A percentile compares a stretch with the other conserved stretches of the same genome.
Conservation (phyloP, 2,113 vertebrate genomes). For the Pangasianodon hypophthalmus region DNA sequence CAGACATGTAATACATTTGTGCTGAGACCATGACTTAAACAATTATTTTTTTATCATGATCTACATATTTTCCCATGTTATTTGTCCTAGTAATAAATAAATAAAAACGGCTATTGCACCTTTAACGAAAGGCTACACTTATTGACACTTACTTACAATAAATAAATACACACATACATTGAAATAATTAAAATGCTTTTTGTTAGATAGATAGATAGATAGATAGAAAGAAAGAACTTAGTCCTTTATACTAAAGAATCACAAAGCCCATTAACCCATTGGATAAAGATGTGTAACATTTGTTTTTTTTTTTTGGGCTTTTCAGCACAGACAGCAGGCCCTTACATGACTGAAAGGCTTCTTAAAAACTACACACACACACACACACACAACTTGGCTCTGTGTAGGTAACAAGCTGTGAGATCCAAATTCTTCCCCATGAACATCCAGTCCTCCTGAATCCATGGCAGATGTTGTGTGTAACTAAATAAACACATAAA, state of each 20-base stretch:
- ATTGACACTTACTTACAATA: not conserved
- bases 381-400: slow-evolving; percentile 15
- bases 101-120: not conserved
- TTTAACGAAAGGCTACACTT: not conserved
- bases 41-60: no score
- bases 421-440: slow-evolving; percentile 2
- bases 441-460: slow-evolving; percentile 20
- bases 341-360: not conserved
- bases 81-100: no score
- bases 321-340: not conserved
- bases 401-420: slow-evolving; percentile 4
- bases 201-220: not conserved
- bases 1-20: no score
- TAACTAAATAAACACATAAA: slow-evolving; percentile 24
- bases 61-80: no score
- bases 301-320: not conserved
- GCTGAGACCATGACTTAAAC: no score
- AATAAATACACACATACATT: no score
- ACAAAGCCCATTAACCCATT: not conserved
- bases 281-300: not conserved
- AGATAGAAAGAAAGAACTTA: not conserved
- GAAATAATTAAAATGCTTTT: no score
- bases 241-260: not conserved
- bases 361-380: not conserved
- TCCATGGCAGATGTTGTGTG: slow-evolving; percentile 24